Evolutionary conservation across 2,113 vertebrate genomes (phyloP).

Genomic region (Hassar affinis): DNA sequence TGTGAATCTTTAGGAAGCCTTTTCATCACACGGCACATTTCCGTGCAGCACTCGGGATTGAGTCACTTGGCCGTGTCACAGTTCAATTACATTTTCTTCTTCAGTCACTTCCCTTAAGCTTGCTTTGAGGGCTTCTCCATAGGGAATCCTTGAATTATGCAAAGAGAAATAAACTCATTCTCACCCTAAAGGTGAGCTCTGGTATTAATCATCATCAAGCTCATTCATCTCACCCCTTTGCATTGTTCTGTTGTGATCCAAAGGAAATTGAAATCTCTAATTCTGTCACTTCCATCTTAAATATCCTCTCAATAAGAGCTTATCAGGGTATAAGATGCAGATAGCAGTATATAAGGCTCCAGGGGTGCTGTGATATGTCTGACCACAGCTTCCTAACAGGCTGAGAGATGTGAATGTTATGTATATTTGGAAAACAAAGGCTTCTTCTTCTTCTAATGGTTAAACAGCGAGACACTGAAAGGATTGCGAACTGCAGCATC

Average conservation of each 20-base stretch:
- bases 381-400: too few relatives aligned
- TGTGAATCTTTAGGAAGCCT: not conserved
- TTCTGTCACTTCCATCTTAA: constrained; percentile 46
- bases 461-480: not conserved
- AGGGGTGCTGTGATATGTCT: too few relatives aligned
- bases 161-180: constrained; percentile 61
- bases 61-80: constrained; percentile 9
- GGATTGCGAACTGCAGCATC: not conserved
- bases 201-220: not conserved
- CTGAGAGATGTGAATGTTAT: too few relatives aligned
- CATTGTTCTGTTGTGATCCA: constrained; percentile 63
- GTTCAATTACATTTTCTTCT: constrained; percentile 29
- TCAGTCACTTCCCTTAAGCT: constrained; percentile 39
- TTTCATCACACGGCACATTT: not conserved
- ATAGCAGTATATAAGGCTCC: not conserved
- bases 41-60: not conserved
- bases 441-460: not conserved
- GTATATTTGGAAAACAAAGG: too few relatives aligned
- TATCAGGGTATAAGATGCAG: constrained; percentile 1
- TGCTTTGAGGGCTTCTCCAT: constrained; percentile 54
- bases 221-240: constrained; percentile 57
- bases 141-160: constrained; percentile 66
- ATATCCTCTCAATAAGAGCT: constrained; percentile 27
- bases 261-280: constrained; percentile 60
- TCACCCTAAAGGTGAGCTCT: constrained; percentile 59